Conservation (phyloP, 2,797 vertebrate species). For the Onychomys leucogaster region DNA sequence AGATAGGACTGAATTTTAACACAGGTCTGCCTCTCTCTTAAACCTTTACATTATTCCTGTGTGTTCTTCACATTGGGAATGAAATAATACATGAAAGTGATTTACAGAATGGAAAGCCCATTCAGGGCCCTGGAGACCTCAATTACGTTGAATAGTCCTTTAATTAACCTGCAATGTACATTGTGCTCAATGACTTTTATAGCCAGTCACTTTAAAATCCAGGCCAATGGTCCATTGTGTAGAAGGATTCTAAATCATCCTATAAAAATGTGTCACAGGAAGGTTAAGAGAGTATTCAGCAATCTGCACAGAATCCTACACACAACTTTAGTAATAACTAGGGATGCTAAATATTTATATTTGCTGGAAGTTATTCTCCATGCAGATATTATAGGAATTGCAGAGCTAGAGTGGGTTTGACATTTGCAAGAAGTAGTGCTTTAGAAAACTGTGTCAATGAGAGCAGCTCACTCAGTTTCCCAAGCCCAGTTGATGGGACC, state of each 20-base stretch:
- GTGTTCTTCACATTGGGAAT: neutral
- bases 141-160: constrained; percentile 36
- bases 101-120: constrained; percentile 3
- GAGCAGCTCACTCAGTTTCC: neutral
- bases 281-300: constrained; percentile 31
- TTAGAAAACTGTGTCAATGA: constrained; percentile 11
- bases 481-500: constrained; percentile 23
- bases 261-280: constrained; percentile 38
- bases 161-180: constrained; percentile 56
- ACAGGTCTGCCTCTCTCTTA: neutral
- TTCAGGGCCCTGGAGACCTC: constrained; percentile 21
- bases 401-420: constrained; percentile 54
- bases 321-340: constrained; percentile 51
- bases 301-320: neutral
- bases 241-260: constrained; percentile 34
- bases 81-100: constrained; percentile 19
- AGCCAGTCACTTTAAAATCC: constrained; percentile 46
- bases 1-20: constrained; percentile 31
- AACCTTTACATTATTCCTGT: constrained; percentile 6
- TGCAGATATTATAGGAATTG: constrained; percentile 29
- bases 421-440: constrained; percentile 22
- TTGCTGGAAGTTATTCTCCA: constrained; percentile 31
- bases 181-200: neutral
- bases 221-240: constrained; percentile 1
- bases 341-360: constrained; percentile 56